phyloP scores from a whole-genome alignment of 2,113 vertebrate genomes.

The Helogale parvula region DNA sequence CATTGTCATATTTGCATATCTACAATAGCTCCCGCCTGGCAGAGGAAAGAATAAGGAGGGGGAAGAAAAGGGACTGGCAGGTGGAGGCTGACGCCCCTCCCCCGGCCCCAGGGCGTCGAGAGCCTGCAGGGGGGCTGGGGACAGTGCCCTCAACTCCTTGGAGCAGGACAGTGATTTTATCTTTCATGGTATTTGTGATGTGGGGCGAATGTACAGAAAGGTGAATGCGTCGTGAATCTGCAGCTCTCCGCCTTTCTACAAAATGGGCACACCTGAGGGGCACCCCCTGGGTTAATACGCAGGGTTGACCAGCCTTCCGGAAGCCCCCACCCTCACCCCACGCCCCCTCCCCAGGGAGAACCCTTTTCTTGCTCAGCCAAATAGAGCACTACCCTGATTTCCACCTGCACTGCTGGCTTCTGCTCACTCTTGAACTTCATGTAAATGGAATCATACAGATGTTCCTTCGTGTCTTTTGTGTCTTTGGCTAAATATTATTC shows the following conservation, averaged over 20 bases:
- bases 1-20: conserved; percentile 87
- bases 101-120: not conserved
- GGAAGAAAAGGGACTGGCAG: conserved; percentile 75
- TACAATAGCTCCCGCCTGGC: conserved; percentile 87
- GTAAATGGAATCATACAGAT: not conserved
- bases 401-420: fast-evolving
- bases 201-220: not conserved
- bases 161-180: not conserved
- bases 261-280: not conserved
- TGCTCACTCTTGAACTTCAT: not conserved
- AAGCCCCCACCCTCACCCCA: fast-evolving
- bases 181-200: not conserved
- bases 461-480: not conserved
- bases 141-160: not conserved
- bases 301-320: not conserved
- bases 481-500: not conserved
- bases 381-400: too few relatives aligned
- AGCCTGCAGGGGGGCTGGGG: not conserved
- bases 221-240: fast-evolving
- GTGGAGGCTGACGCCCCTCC: not conserved
- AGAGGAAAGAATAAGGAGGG: conserved; percentile 40
- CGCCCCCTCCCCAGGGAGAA: not conserved
- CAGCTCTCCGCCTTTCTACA: not conserved
- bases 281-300: not conserved
- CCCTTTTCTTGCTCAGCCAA: not conserved